Base-by-base conservation (phyloP, 2,888 invertebrate species). In the Mythimna pallens region DNA sequence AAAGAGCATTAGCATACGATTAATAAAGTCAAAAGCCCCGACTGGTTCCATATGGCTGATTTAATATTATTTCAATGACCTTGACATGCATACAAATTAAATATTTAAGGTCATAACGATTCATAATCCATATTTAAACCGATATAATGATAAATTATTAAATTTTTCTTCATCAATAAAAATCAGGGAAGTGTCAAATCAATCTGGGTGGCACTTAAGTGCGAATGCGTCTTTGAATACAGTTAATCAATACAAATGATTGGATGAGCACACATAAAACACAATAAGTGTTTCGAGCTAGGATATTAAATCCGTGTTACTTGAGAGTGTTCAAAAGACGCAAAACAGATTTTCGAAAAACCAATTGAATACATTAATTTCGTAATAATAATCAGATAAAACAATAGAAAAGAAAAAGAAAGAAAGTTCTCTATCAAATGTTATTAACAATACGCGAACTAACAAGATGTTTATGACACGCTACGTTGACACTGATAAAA, bases 1-100 rank as follows among this genome's bases (percentile, higher is more conserved):
- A 81, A 68, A 83, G 25, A 43, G 57, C 30, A 84, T 84, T 80
- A 73, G 67, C 82, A 84, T 81, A 69, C 69, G 73, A 73, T 77
- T 69, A 81, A 68, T 73, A 71, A 63, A 65, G 54, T 73, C 66
- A 70, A 67, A 70, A 66, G 65, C 47, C 10, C 63, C 65, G 65
- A 66, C 80, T 67, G 70, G 55, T 74, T 69, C 12, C n/a, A 54
- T 52, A 83, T 66, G 10, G 65, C 55, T 73, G 50, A 82, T 80
- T 81, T 72, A 82, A 81, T 70, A 74, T 74, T 65, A 82, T 77
- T 74, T 69, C 12, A 74, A 77, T 74, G 82, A 84, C 82, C 82
- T 82, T 82, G 84, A 80, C 77, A 84, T 68, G 81, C 81, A 82
- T 84, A 81, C 62, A 67, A 82, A 81, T 82, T 54, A 77, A 77